These are phyloP conservation scores for Machimus rusticus DNA, from an alignment of 2,888 invertebrate genomes.

Conservation along the genomic window DNA sequence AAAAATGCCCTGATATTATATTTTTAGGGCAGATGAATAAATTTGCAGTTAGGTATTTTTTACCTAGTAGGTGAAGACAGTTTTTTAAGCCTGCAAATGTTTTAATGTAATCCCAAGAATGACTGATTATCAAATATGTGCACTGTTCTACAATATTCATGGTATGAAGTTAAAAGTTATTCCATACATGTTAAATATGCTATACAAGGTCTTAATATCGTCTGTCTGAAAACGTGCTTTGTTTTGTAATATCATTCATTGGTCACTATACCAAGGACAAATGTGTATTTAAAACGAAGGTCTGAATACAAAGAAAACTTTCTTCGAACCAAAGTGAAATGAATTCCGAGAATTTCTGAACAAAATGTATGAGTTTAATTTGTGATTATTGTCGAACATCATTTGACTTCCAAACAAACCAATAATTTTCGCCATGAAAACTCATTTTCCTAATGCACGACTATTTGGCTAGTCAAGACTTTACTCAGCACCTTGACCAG, in stretches of 20 bases:
- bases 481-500: neutral
- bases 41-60: too few species aligned
- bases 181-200: neutral
- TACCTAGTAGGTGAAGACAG: too few species aligned
- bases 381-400: neutral
- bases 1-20: too few species aligned
- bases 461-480: neutral
- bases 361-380: neutral
- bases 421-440: neutral
- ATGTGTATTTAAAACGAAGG: neutral
- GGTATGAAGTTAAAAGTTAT: neutral
- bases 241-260: neutral
- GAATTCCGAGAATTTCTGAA: neutral
- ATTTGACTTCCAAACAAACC: constrained; percentile 14
- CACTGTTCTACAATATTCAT: neutral
- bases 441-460: constrained; percentile 1
- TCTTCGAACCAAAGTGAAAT: neutral
- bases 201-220: neutral
- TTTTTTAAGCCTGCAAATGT: too few species aligned
- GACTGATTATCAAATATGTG: too few species aligned
- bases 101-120: too few species aligned
- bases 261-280: neutral
- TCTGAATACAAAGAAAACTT: neutral
- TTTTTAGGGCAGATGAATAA: too few species aligned
- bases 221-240: neutral